Conservation (phyloP, 2,888 invertebrate species). For the Hipparchia sbordonii region DNA sequence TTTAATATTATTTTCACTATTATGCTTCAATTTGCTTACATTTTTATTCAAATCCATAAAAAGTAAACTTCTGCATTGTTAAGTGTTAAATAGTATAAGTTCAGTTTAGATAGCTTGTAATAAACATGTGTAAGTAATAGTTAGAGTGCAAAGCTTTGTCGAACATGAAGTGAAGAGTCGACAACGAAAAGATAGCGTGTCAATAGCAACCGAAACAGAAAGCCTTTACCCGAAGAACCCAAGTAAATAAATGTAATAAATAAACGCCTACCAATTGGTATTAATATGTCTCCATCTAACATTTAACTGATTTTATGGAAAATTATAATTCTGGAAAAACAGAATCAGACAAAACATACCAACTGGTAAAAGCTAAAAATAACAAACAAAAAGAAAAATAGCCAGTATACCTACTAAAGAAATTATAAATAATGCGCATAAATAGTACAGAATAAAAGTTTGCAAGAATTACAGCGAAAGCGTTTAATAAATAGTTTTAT, state of each 20-base stretch:
- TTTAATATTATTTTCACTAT: too few relatives aligned
- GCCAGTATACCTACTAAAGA: neutral
- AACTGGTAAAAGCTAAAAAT: slow-evolving; percentile 6
- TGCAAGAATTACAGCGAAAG: neutral
- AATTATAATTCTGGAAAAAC: neutral
- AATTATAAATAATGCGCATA: neutral
- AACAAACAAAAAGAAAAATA: neutral
- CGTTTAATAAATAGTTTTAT: neutral
- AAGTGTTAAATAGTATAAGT: neutral
- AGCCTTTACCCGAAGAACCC: slow-evolving; percentile 49
- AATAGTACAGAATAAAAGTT: neutral
- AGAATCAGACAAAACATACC: neutral
- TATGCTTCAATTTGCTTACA: too few relatives aligned
- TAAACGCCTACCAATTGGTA: slow-evolving; percentile 4
- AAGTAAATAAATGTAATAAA: slow-evolving; percentile 35
- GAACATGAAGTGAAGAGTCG: slow-evolving; percentile 24
- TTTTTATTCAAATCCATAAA: too few relatives aligned
- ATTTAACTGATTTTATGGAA: neutral
- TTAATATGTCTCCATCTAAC: neutral
- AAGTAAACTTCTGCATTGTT: neutral
- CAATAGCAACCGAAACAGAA: slow-evolving; percentile 36
- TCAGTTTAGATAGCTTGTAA: neutral
- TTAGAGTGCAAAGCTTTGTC: slow-evolving; percentile 26
- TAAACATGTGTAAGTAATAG: neutral
- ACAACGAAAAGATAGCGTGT: slow-evolving; percentile 30